Conservation (phyloP, 2,797 vertebrate species). For the Natrix natrix region DNA sequence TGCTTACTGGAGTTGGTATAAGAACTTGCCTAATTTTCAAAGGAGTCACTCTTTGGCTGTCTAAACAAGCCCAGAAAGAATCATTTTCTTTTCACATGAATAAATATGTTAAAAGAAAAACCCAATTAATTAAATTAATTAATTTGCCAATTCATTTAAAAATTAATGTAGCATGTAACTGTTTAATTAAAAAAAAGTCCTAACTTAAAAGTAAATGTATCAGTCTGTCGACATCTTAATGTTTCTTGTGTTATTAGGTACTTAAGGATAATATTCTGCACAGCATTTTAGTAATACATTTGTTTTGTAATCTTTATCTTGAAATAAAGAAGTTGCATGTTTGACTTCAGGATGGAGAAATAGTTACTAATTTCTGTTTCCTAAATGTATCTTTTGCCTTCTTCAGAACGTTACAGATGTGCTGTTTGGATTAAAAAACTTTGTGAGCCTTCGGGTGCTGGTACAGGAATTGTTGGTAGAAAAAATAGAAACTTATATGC, state of each 20-base stretch:
- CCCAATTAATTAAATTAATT: neutral
- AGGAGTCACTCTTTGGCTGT: neutral
- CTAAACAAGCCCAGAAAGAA: neutral
- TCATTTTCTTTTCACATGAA: neutral
- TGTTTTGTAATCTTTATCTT: neutral
- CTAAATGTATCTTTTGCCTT: neutral
- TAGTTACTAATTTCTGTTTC: neutral
- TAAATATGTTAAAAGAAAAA: neutral
- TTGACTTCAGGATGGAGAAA: neutral
- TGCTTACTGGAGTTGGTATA: neutral
- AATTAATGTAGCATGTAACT: neutral
- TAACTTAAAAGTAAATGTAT: neutral
- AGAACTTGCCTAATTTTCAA: neutral
- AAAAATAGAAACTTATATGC: constrained; percentile 89
- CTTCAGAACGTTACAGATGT: constrained; percentile 83
- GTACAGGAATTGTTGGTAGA: constrained; percentile 75
- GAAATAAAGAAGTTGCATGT: neutral
- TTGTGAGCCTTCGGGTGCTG: constrained; percentile 80
- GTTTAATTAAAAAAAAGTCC: neutral
- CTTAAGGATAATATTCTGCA: neutral
- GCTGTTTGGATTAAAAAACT: constrained; percentile 93
- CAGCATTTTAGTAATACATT: neutral
- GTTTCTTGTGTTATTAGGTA: neutral
- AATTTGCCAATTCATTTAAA: neutral
- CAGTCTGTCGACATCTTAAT: neutral